Percentiles rank a stretch among this genome's conserved stretches.
Evolutionary conservation across 2,113 vertebrate species (phyloP).

Genomic region (Prunella fulvescens): DNA sequence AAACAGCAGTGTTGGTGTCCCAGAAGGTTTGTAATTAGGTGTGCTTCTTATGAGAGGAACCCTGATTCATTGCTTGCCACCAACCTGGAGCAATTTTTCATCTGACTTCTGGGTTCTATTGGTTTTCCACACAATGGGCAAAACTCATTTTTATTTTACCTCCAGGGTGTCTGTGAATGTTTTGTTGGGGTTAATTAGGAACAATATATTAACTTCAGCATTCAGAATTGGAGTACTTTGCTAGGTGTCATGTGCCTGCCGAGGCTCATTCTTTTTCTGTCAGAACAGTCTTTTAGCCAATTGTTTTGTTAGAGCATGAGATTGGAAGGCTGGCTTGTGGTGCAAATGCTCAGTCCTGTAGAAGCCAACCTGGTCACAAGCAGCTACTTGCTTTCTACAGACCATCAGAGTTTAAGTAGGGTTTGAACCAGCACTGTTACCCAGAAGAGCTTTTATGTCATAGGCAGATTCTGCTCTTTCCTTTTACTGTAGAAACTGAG

Average conservation of each 20-base stretch:
- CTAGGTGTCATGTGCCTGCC: neutral
- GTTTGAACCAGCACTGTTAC: neutral
- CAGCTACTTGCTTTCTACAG: neutral
- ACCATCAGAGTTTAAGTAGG: neutral
- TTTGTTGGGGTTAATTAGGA: neutral
- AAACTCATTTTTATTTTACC: neutral
- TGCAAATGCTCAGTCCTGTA: neutral
- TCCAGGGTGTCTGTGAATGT: neutral
- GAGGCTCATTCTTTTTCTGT: neutral
- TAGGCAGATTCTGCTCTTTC: neutral
- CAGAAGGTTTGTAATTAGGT: neutral
- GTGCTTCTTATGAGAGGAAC: neutral
- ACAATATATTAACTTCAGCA: neutral
- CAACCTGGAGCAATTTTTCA: neutral
- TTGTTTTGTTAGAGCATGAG: neutral
- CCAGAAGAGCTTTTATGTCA: neutral
- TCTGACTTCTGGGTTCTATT: neutral
- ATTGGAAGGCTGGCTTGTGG: neutral
- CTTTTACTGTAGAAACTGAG: neutral
- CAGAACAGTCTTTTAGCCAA: neutral
- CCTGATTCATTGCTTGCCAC: neutral
- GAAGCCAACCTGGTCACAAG: neutral
- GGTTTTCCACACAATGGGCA: neutral
- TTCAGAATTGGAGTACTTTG: neutral
- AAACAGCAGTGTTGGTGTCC: neutral